phyloP scores from a whole-genome alignment of 2,797 vertebrate species.

The Sciurus carolinensis region DNA sequence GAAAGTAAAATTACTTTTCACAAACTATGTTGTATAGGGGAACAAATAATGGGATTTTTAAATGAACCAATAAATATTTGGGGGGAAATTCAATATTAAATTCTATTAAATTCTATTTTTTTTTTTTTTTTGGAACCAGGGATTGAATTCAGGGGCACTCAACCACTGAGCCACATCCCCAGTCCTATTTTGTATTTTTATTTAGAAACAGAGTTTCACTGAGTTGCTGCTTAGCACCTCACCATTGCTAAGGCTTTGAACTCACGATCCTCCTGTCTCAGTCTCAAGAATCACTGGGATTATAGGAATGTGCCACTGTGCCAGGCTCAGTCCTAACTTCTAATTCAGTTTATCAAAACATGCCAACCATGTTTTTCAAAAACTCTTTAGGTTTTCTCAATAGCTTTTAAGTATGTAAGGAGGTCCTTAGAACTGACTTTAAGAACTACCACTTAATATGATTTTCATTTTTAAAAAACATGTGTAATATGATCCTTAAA shows the following conservation, averaged over 20 bases:
- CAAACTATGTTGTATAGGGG: background rate
- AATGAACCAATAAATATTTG: background rate
- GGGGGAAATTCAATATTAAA: background rate
- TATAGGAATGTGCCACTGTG: too few relatives aligned
- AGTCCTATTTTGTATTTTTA: too few relatives aligned
- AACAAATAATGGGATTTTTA: background rate
- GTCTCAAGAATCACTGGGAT: too few relatives aligned
- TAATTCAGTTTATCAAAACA: slow-evolving; percentile 7
- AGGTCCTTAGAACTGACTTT: background rate
- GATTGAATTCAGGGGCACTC: too few relatives aligned
- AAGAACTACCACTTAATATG: background rate
- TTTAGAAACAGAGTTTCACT: too few relatives aligned
- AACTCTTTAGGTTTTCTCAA: background rate
- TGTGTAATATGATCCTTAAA: background rate
- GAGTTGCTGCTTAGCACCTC: too few relatives aligned
- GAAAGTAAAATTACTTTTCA: background rate
- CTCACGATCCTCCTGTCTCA: too few relatives aligned
- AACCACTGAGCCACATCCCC: too few relatives aligned
- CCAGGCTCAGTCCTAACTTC: background rate
- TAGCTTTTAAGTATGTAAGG: background rate
- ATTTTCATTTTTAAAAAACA: background rate
- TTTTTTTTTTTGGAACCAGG: too few relatives aligned
- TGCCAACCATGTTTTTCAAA: background rate
- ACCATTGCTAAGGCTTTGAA: too few relatives aligned
- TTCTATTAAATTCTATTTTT: too few relatives aligned